phyloP scores from a whole-genome alignment of 2,113 vertebrate species.

The Epinephelus fuscoguttatus region DNA sequence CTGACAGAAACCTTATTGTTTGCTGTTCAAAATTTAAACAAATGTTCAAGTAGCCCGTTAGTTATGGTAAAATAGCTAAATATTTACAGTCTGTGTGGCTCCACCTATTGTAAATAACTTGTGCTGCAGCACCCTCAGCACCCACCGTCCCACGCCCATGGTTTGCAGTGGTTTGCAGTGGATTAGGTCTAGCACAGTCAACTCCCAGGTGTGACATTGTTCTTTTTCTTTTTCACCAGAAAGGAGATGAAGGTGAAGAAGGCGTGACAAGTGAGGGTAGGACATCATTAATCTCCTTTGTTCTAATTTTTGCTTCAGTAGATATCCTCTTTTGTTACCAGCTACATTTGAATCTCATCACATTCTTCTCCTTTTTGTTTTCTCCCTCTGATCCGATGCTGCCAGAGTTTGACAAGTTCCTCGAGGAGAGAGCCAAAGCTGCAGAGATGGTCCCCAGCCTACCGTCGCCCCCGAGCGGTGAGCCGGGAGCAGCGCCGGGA shows the following conservation, averaged over 20 bases:
- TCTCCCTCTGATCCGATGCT: background rate
- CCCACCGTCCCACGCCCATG: too few species aligned
- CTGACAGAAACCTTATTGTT: too few species aligned
- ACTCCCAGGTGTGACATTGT: conserved; percentile 1
- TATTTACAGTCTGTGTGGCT: too few species aligned
- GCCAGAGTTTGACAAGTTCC: conserved; percentile 97
- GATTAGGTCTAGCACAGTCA: background rate
- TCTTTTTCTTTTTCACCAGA: conserved; percentile 78
- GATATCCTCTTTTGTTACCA: background rate
- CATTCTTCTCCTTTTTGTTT: background rate
- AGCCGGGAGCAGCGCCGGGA: conserved; percentile 81
- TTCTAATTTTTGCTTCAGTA: background rate
- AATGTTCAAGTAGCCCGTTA: too few species aligned
- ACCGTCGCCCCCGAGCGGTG: conserved; percentile 88
- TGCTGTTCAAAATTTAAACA: too few species aligned
- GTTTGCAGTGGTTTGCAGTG: conserved; percentile 34
- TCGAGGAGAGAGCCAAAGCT: conserved; percentile 98
- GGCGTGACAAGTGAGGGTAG: conserved; percentile 98
- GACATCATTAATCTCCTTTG: background rate
- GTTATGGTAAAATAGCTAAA: too few species aligned
- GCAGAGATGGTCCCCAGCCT: conserved; percentile 92
- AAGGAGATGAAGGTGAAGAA: conserved; percentile 94
- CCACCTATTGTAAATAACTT: too few species aligned
- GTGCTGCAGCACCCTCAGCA: too few species aligned
- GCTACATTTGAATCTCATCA: background rate